Base-by-base conservation (phyloP, 2,888 invertebrate genomes). In the Drosophila tanythrix region DNA sequence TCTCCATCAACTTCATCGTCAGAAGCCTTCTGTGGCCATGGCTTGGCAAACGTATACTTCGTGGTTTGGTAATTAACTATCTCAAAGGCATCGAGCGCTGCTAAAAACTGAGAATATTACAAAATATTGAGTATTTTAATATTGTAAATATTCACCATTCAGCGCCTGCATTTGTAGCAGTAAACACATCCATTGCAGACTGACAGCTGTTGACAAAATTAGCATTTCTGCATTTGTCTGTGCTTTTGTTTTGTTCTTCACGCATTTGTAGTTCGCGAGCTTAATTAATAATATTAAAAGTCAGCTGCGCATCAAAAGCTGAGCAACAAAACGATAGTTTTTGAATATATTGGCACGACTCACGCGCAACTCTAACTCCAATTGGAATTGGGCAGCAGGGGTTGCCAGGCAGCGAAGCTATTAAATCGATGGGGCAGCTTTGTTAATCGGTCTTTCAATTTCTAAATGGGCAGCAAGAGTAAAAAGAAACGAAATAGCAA, bases 401-500 rank as follows among this genome's bases (percentile, higher is more conserved):
- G 88, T 84, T 84, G 70, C 79, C 65, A 71, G 40, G 73, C 59
- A 53, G 13, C 56, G 7, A 6, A 10, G 38, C 25, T 86, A 69
- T 79, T 90, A 67, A 76, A 87, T 90, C 90, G 63, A 90, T 90
- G 67, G 53, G 40, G 29, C 36, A 57, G 52, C 48, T 27, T 62
- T 55, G 8, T 0, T 13, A 6, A 29, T 53, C 51, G 21, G 6
- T 0, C 1, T 10, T 33, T n/a, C 1, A 3, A 10, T 35, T 31
- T 53, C 6, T 21, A 8, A 57, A 92, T 92, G 94, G 93, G 91
- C 46, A 93, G 92, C 5, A 94, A 94, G 89, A 93, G 93, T 27
- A 94, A 94, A 75, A 94, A 94, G 84, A 95, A 95, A 83, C 94
- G 94, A 21, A 95, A 95, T 82, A 94, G 94, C 79, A 95, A 95